Conservation (phyloP, 2,888 invertebrate species). For the Melipona beecheii region DNA sequence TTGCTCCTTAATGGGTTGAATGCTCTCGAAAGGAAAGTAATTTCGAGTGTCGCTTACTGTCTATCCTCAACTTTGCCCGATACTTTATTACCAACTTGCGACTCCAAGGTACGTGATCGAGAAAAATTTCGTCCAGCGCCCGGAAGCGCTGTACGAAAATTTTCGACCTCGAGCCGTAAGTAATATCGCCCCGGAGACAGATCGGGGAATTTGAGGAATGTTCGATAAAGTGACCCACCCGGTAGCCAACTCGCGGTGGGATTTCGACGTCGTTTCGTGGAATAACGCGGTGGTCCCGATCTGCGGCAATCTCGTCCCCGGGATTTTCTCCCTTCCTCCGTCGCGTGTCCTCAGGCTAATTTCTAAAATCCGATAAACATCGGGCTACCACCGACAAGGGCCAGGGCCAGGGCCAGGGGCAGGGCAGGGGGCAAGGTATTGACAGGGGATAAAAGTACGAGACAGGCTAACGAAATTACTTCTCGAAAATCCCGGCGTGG, state of each 20-base stretch:
- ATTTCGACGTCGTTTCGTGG: constrained; percentile 4
- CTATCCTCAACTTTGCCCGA: background rate
- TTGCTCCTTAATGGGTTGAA: too few relatives aligned
- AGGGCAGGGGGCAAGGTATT: constrained; percentile 19
- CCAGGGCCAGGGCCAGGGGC: background rate
- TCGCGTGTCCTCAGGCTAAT: constrained; percentile 51
- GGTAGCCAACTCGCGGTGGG: constrained; percentile 6
- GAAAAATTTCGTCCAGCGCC: background rate
- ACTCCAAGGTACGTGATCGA: background rate
- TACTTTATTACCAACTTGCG: background rate
- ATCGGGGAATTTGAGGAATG: background rate
- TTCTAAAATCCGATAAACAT: constrained; percentile 62
- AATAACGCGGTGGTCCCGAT: background rate
- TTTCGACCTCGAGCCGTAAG: background rate
- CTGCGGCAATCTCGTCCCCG: background rate
- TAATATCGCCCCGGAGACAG: constrained; percentile 15
- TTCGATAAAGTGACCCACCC: constrained; percentile 24
- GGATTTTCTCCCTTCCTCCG: constrained; percentile 38
- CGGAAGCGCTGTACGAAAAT: background rate
- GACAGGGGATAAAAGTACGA: constrained; percentile 53
- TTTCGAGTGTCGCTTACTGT: background rate
- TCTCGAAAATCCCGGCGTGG: constrained; percentile 58
- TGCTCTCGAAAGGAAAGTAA: background rate
- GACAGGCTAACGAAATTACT: constrained; percentile 59
- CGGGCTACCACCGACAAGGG: background rate